Conservation (phyloP, 1,140 invertebrate genomes). For the Diplogasteroides magnus region DNA sequence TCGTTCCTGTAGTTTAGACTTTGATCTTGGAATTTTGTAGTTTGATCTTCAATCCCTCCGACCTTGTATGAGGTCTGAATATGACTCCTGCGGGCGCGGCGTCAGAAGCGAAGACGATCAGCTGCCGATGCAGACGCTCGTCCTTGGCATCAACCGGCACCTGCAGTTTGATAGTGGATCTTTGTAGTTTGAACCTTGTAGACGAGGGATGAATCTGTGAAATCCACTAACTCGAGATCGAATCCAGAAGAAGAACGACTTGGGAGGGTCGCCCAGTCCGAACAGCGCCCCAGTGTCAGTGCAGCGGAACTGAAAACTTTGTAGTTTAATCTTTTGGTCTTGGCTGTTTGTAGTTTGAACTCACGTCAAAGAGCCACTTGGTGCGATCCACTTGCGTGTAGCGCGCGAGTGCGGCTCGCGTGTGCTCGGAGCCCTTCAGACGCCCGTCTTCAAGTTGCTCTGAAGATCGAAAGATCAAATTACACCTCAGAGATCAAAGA, state of each 20-base stretch:
- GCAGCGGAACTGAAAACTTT: constrained; percentile 19
- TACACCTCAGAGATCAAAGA: too few species aligned
- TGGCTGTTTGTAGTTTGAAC: not conserved
- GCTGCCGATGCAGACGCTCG: constrained; percentile 18
- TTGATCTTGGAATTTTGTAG: too few species aligned
- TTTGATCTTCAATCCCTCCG: not conserved
- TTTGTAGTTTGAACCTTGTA: too few species aligned
- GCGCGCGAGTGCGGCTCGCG: not conserved
- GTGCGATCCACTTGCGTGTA: constrained; percentile 3
- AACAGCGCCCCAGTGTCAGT: constrained; percentile 24
- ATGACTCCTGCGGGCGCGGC: constrained; percentile 17
- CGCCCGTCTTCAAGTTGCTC: not conserved
- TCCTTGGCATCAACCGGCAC: constrained; percentile 1
- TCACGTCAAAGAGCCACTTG: constrained; percentile 16
- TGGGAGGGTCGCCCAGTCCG: constrained; percentile 11
- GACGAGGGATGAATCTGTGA: too few species aligned
- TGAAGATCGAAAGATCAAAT: not conserved
- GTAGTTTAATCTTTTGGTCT: not conserved
- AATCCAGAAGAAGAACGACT: constrained; percentile 24
- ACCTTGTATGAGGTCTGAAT: constrained; percentile 22
- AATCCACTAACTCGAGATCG: constrained; percentile 2
- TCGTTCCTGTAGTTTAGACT: constrained; percentile 16
- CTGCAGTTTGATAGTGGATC: too few species aligned
- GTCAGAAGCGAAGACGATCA: constrained; percentile 34
- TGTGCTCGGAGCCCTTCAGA: not conserved